These are phyloP conservation scores for Tragopan temminckii DNA, from an alignment of 2,797 vertebrate genomes.

Conservation along the genomic window DNA sequence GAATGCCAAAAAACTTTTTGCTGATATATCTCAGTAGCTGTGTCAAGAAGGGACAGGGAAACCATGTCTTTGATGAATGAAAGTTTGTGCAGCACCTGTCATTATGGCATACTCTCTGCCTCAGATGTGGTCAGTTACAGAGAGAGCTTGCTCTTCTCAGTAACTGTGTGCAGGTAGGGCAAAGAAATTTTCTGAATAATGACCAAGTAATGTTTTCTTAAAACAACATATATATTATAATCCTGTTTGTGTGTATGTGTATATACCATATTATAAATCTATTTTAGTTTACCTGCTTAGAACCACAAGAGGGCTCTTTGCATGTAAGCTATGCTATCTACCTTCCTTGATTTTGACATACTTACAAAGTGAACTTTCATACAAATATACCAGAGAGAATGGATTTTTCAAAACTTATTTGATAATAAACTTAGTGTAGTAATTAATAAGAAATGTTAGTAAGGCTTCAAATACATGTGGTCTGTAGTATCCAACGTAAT, in stretches of 20 bases:
- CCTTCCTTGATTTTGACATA: not conserved
- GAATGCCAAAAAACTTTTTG: not conserved
- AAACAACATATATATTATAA: not conserved
- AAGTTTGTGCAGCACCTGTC: not conserved
- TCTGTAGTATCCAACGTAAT: not conserved
- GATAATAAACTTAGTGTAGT: not conserved
- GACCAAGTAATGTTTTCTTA: not conserved
- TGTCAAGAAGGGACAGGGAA: not conserved
- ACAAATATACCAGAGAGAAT: not conserved
- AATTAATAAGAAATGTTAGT: not conserved
- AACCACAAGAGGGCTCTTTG: slow-evolving; percentile 80
- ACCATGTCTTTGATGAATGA: not conserved
- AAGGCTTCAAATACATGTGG: not conserved
- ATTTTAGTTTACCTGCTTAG: not conserved
- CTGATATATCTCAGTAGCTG: not conserved
- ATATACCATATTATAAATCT: not conserved
- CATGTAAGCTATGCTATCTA: not conserved
- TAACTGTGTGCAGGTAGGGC: not conserved
- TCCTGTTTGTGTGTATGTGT: not conserved
- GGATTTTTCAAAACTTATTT: not conserved
- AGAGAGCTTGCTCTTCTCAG: not conserved
- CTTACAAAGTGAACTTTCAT: not conserved
- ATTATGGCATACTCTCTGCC: fast-evolving
- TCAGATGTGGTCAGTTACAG: fast-evolving
- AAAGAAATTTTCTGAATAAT: not conserved